Evolutionary conservation across 1,140 invertebrate species (phyloP).

Genomic region (Phortica variegata): DNA sequence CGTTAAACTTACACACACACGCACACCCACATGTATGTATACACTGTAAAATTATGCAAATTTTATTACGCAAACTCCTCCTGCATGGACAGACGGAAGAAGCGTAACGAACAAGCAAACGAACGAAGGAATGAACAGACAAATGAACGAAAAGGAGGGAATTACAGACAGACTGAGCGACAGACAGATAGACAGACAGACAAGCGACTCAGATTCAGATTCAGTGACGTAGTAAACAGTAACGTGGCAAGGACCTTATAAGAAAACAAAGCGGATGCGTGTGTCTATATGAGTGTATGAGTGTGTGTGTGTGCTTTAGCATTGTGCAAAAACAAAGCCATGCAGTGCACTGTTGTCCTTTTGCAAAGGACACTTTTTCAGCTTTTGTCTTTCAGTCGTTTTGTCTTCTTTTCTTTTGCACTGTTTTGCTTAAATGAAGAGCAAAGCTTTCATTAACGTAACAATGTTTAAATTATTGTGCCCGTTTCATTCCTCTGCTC

Average conservation of each 20-base stretch:
- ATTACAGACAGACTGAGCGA: constrained; percentile 38
- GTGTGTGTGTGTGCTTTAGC: constrained; percentile 20
- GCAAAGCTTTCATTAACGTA: constrained; percentile 56
- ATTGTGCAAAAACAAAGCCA: constrained; percentile 20
- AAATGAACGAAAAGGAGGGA: too few relatives aligned
- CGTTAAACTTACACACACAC: constrained; percentile 17
- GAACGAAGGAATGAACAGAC: constrained; percentile 2
- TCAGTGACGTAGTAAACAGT: too few relatives aligned
- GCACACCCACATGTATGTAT: constrained; percentile 13
- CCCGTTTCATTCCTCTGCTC: too few relatives aligned
- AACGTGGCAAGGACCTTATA: constrained; percentile 32
- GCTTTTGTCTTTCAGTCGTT: not conserved
- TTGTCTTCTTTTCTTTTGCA: not conserved
- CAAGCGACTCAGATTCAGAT: too few relatives aligned
- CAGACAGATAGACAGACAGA: constrained; percentile 28
- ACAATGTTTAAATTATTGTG: constrained; percentile 56
- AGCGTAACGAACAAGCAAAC: not conserved
- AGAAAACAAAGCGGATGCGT: constrained; percentile 15
- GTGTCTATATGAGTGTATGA: constrained; percentile 5
- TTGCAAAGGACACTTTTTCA: not conserved
- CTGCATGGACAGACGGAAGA: constrained; percentile 37
- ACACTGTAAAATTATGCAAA: constrained; percentile 56
- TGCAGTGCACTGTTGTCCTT: constrained; percentile 9
- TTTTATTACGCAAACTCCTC: constrained; percentile 54
- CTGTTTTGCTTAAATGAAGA: constrained; percentile 40